phyloP scores from a whole-genome alignment of 1,140 invertebrate species.

The Oedothorax gibbosus region DNA sequence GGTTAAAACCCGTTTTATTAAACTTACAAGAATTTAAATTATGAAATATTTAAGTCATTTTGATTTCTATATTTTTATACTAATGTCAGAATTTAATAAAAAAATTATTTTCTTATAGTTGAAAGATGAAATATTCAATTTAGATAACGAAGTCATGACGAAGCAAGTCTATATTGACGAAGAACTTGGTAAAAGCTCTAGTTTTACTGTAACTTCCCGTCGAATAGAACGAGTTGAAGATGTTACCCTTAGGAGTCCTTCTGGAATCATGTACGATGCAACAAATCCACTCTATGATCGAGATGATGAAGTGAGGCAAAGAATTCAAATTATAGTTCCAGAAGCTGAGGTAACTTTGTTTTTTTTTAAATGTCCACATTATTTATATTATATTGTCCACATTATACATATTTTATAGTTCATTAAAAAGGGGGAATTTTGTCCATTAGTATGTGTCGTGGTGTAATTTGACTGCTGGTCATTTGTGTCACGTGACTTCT shows the following conservation, averaged over 20 bases:
- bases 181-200: conserved; percentile 55
- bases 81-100: too few species aligned
- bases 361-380: background rate
- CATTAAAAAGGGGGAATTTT: too few species aligned
- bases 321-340: conserved; percentile 40
- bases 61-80: too few species aligned
- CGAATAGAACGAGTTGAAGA: conserved; percentile 19
- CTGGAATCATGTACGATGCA: conserved; percentile 17
- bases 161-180: conserved; percentile 47
- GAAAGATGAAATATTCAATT: conserved; percentile 48
- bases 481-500: too few species aligned
- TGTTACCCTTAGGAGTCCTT: conserved; percentile 44
- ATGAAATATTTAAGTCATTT: too few species aligned
- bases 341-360: conserved; percentile 32
- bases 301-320: conserved; percentile 21
- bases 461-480: too few species aligned
- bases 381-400: too few species aligned
- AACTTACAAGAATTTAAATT: too few species aligned
- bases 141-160: conserved; percentile 8
- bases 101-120: conserved; percentile 28
- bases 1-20: too few species aligned
- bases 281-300: conserved; percentile 15
- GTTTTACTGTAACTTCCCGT: conserved; percentile 43
- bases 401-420: too few species aligned
- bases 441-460: background rate